These are phyloP conservation scores for Oreochromis grahami DNA, from an alignment of 2,797 vertebrate species.

Conservation along the genomic window DNA sequence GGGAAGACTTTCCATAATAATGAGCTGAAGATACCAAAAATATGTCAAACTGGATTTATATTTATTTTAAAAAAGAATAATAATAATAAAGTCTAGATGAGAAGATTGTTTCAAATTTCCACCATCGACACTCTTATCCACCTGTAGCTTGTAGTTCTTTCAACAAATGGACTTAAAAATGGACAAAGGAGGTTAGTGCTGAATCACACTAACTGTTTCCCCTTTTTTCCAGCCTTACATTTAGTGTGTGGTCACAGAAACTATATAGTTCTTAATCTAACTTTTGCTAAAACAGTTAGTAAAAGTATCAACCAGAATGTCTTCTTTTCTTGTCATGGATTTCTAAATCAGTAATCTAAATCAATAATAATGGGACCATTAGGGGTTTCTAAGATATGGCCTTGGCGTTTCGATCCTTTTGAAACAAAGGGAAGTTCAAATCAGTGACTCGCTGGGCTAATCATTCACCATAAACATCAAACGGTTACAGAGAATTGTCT, in stretches of 20 bases:
- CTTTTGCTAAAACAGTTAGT: not conserved
- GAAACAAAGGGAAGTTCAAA: slow-evolving; percentile 25
- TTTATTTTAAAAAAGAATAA: fast-evolving
- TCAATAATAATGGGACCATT: not conserved
- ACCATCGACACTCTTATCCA: not conserved
- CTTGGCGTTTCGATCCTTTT: not conserved
- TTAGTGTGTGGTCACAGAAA: not conserved
- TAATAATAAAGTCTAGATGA: not conserved
- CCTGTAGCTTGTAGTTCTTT: not conserved
- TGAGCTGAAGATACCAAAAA: not conserved
- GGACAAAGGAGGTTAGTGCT: not conserved
- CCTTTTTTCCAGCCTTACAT: not conserved
- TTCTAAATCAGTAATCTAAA: not conserved
- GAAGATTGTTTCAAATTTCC: not conserved
- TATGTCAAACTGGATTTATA: not conserved
- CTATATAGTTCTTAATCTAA: not conserved
- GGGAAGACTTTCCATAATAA: not conserved
- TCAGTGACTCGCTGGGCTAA: slow-evolving; percentile 36
- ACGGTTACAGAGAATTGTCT: slow-evolving; percentile 36
- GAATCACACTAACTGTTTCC: not conserved
- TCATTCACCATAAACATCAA: slow-evolving; percentile 56
- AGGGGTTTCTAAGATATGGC: not conserved
- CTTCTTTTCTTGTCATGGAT: not conserved
- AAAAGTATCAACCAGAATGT: not conserved
- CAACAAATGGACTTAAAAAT: not conserved